These are phyloP conservation scores for Camponotus floridanus DNA, from an alignment of 1,140 invertebrate genomes.

Conservation along the genomic window DNA sequence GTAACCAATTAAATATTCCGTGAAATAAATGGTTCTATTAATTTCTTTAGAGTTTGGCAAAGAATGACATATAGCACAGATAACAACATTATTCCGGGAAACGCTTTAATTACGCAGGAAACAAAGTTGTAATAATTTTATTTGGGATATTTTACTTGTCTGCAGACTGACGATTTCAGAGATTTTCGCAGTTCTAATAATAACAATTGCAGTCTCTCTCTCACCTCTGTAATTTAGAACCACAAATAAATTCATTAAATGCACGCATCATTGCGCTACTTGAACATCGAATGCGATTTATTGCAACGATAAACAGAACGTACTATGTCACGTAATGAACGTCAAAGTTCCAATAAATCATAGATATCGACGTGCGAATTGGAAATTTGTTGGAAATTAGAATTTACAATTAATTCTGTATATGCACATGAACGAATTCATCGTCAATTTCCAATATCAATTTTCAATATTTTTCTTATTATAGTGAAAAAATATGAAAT, in stretches of 20 bases:
- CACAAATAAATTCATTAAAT: conserved; percentile 29
- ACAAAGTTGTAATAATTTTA: conserved; percentile 56
- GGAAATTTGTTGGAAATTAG: conserved; percentile 13
- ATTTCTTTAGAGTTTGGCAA: conserved; percentile 24
- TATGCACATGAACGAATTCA: background rate
- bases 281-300: conserved; percentile 35
- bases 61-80: conserved; percentile 6
- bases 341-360: conserved; percentile 17
- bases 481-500: conserved; percentile 24
- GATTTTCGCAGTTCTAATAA: conserved; percentile 19
- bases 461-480: conserved; percentile 39
- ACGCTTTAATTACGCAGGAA: conserved; percentile 35
- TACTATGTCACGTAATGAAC: background rate
- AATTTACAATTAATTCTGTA: conserved; percentile 39
- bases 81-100: conserved; percentile 35
- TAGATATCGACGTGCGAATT: background rate
- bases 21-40: conserved; percentile 53
- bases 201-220: conserved; percentile 2
- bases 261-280: background rate
- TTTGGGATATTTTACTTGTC: conserved; percentile 36
- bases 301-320: conserved; percentile 11
- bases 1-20: background rate
- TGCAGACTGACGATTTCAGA: conserved; percentile 20
- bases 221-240: conserved; percentile 28
- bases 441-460: conserved; percentile 30